Conservation (phyloP, 2,888 invertebrate genomes). For the Aelia acuminata region DNA sequence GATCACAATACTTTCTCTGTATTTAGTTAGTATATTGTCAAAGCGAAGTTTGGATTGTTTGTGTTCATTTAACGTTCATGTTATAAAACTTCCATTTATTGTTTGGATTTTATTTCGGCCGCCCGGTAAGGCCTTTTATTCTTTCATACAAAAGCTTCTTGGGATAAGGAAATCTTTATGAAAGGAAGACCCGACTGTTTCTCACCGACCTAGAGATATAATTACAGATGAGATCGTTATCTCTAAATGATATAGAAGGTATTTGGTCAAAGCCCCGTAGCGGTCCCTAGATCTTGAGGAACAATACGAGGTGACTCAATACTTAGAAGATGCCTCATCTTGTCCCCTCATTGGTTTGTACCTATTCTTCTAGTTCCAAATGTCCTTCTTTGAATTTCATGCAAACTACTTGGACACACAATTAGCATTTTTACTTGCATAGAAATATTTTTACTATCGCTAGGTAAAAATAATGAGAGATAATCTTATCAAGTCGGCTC, state of each 20-base stretch:
- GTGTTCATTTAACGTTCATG: too few species aligned
- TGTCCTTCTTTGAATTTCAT: not conserved
- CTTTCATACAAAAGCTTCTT: not conserved
- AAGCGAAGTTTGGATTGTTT: too few species aligned
- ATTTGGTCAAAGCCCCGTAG: constrained; percentile 26
- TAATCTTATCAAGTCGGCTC: too few species aligned
- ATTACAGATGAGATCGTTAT: not conserved
- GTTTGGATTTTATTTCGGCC: too few species aligned
- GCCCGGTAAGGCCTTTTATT: not conserved
- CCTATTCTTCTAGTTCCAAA: not conserved
- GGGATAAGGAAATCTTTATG: not conserved
- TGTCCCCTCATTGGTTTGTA: not conserved
- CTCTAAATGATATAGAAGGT: constrained; percentile 14
- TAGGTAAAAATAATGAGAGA: too few species aligned
- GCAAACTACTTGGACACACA: too few species aligned
- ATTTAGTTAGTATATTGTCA: too few species aligned
- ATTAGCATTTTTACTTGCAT: too few species aligned
- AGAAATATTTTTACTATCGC: too few species aligned
- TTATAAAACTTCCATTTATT: too few species aligned
- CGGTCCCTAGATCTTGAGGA: not conserved
- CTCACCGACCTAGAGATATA: not conserved
- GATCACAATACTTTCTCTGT: too few species aligned
- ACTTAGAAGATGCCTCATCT: not conserved
- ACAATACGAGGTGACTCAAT: constrained; percentile 10
- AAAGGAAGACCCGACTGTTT: not conserved